Evolutionary conservation across 1,140 invertebrate species (phyloP).

Genomic region (Asbolus verrucosus): DNA sequence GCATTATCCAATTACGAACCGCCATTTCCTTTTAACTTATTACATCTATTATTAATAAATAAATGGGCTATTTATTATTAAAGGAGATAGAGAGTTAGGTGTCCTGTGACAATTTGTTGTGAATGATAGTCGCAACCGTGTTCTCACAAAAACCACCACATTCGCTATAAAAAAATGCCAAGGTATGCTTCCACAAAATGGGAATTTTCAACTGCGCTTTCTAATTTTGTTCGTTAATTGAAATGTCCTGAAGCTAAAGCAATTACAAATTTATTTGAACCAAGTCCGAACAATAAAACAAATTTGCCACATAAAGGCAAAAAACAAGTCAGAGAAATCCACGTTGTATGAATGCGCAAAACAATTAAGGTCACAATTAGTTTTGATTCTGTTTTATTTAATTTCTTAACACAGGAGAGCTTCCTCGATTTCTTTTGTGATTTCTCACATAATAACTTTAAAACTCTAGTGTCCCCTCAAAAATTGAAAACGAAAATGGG

Average conservation of each 20-base stretch:
- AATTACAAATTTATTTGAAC: constrained; percentile 33
- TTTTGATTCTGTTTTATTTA: not conserved
- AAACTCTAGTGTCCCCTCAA: too few species aligned
- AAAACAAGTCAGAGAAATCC: not conserved
- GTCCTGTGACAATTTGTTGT: not conserved
- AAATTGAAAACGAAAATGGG: too few species aligned
- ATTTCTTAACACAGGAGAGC: too few species aligned
- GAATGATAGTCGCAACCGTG: too few species aligned
- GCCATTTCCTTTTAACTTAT: constrained; percentile 19
- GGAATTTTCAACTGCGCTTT: not conserved
- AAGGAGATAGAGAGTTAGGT: not conserved
- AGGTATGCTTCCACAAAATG: not conserved
- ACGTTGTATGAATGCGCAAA: not conserved
- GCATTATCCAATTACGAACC: constrained; percentile 16
- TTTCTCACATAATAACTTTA: too few species aligned
- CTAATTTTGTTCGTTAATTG: constrained; percentile 24
- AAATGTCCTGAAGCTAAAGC: constrained; percentile 26
- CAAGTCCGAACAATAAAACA: constrained; percentile 18
- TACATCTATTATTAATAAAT: constrained; percentile 31
- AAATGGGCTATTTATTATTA: constrained; percentile 19
- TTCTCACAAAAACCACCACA: too few species aligned
- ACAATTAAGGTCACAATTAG: too few species aligned
- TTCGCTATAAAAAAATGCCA: not conserved
- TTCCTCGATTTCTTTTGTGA: too few species aligned
- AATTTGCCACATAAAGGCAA: constrained; percentile 10